Evolutionary conservation across 2,113 vertebrate species (phyloP).

Genomic region (Chionodraco myersi): DNA sequence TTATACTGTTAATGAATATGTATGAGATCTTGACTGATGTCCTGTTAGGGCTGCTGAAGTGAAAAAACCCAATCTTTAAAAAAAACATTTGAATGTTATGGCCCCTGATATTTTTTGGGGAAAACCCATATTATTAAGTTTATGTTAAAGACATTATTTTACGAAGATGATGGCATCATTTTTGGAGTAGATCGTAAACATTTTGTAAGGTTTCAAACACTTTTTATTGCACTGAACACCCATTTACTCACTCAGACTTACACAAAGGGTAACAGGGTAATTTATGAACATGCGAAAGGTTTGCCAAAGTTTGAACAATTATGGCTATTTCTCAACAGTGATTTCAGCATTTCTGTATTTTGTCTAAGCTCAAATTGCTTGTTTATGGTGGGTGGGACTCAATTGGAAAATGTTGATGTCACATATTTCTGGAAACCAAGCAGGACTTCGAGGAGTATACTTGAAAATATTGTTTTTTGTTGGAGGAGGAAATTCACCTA

Average conservation of each 20-base stretch:
- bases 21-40: not conserved
- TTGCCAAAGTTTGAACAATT: not conserved
- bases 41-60: not conserved
- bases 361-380: not conserved
- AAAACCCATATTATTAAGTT: no score
- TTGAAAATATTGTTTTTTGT: no score
- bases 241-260: not conserved
- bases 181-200: not conserved
- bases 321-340: not conserved
- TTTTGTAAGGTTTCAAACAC: not conserved
- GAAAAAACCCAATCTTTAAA: not conserved
- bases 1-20: not conserved
- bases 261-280: not conserved
- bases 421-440: conserved; percentile 1
- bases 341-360: conserved; percentile 6
- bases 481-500: not conserved
- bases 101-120: no score
- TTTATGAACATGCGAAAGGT: not conserved
- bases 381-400: conserved; percentile 5
- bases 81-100: no score
- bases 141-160: not conserved
- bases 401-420: not conserved
- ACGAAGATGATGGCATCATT: not conserved
- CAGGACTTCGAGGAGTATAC: not conserved
- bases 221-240: not conserved